Base-by-base conservation (phyloP, 30 jellyfish, hydroid and myxozoan genomes). In the Hydractinia symbiolongicarpus region DNA sequence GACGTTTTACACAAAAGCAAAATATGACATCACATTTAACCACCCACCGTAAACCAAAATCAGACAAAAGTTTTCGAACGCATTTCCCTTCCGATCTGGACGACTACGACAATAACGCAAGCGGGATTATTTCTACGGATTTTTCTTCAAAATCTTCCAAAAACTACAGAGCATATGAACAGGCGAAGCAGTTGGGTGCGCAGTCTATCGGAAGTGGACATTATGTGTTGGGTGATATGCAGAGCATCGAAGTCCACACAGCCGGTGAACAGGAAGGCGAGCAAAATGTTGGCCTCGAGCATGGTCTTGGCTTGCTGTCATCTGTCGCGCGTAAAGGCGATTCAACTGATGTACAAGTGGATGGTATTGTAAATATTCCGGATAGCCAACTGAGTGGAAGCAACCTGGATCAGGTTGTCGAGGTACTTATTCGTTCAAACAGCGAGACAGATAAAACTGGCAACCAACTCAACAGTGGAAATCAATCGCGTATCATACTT, bases 1-100 rank as follows among this genome's bases (percentile, higher is more conserved):
- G 99, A 61, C 81, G 95, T 76, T 94, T 94, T 77, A 94, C 99
- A 1, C 99, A 94, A 78, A 94, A 94, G 80, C 99, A 94, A 82
- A 94, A 94, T 76, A 94, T 94, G 99, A 94, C 99, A 77, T 94
- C 99, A 30, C 99, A 94, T 73, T 84, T 94, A 93, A 88, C 99
- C 44, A 94, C 99, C 2, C 99, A 94, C 81, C 85, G 96, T 67
- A 94, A 94, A 85, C 98, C 98, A 44, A 94, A 94, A 82, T 82
- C 95, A 51, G 94, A 92, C 15, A 81, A 93, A 67, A 86, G 95
- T 55, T 79, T 79, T 57, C 84, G 87, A 4, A 67, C 73, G 11
- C 91, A 72, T 73, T 83, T 83, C 85, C 89, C 71, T 44, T 68
- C 77, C 49, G 86, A 72, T n/a, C 61, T 83, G 60, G 91, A 83